Base-by-base conservation (phyloP, 2,888 invertebrate genomes). In the Mythimna pallens region DNA sequence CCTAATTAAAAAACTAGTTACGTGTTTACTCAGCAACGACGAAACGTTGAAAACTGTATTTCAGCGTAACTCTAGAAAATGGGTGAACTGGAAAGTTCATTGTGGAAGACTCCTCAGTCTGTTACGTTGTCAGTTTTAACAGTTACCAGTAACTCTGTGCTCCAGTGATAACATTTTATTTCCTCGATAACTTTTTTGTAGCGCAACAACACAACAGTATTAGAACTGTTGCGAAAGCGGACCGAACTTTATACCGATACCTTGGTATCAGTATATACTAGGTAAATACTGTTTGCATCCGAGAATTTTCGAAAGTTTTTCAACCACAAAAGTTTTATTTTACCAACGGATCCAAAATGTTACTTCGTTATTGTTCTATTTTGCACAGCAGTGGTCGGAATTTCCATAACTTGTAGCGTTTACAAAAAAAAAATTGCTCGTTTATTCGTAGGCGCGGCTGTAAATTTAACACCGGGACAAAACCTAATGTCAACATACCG, bases 311-410 rank as follows among this genome's bases (percentile, higher is more conserved):
- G 20, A 71, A 84, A 80, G 78, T 84, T 80, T 79, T 82, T 69
- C 75, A 79, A 82, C 70, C 73, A 79, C 70, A 68, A 69, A 84
- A 86, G 76, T 86, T 88, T 87, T 77, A 82, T 84, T 84, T 84
- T 74, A 65, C 64, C 65, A 76, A 59, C 52, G 61, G 25, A 76
- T 74, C 68, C 69, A 52, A 72, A 83, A 77, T 78, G 61, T 76
- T 76, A 65, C 65, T 81, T 81, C 84, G 72, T 69, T 80, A 81
- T 84, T 83, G 82, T 86, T 80, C 61, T 85, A 72, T 76, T 80
- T 85, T 69, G 59, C 34, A 57, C 20, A 64, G 61, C 66, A 65
- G 43, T 54, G 73, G 61, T 55, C 57, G 57, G 64, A 6, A 68
- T 54, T 73, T 52, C 63, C 68, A 76, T 68, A 74, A 69, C 65